Base-by-base conservation (phyloP, 2,888 invertebrate genomes). In the Amiota minor region DNA sequence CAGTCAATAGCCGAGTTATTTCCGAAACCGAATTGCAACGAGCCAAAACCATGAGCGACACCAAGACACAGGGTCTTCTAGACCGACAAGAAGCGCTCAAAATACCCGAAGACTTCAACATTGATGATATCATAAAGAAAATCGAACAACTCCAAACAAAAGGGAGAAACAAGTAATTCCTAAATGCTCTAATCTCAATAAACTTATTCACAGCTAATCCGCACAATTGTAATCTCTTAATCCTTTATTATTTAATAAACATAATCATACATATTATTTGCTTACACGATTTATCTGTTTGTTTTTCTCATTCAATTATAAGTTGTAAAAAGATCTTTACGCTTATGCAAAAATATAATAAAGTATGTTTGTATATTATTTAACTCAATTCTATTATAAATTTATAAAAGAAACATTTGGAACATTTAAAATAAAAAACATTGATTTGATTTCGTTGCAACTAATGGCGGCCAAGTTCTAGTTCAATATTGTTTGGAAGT, bases 41-140 rank as follows among this genome's bases (percentile, higher is more conserved):
- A 4, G 77, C 77, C 18, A 82, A 83, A 72, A 59, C 77, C 3
- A 72, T 79, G n/a, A 75, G 85, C 56, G 83, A 84, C 62, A 77
- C 78, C 0, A 84, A 82, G 71, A 79, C 82, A 10, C 79, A 82
- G 62, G 79, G 76, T 18, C 78, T 88, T 18, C 72, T 76, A 14
- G 80, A 81, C 45, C 80, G 84, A 72, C 82, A 86, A 80, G 79
- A 78, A 16, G 73, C 76, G 0, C 74, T 86, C 9, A 72, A 74
- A 10, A 72, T 82, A 45, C 85, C 86, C 0, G 81, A 81, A 9
- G 81, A 88, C 67, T 75, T 88, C 2, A 86, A 85, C 70, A 80
- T 88, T 2, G 88, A 88, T 70, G 81, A 85, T 20, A 62, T 89
- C 16, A 86, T 89, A 3, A 81, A 82, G 14, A 89, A 89, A 73